A percentile compares a stretch with the other conserved stretches of the same genome.
phyloP scores from a whole-genome alignment of 2,797 vertebrate genomes.

The Spinibarbus caldwelli region DNA sequence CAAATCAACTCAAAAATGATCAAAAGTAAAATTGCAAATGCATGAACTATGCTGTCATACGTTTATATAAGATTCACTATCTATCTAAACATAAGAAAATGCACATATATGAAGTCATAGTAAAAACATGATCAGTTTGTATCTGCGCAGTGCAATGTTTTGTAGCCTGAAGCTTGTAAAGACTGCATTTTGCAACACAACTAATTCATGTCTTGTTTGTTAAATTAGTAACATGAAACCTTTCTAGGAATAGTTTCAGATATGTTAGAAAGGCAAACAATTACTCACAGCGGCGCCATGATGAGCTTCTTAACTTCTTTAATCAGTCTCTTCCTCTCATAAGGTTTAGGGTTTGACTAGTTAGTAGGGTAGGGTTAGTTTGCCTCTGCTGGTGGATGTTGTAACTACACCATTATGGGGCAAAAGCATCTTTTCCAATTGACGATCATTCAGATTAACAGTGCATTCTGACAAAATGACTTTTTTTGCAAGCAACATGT shows the following conservation, averaged over 20 bases:
- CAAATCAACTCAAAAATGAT: not conserved
- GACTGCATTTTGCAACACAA: not conserved
- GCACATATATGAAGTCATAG: not conserved
- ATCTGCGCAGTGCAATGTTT: not conserved
- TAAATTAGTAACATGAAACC: not conserved
- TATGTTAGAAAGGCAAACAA: not conserved
- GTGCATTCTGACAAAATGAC: not conserved
- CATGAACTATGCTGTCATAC: not conserved
- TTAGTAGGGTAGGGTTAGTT: not conserved
- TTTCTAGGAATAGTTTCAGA: too few species aligned
- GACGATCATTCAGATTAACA: too few species aligned
- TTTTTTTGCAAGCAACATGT: slow-evolving; percentile 1
- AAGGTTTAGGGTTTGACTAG: not conserved
- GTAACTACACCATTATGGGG: not conserved
- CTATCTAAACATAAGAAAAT: not conserved
- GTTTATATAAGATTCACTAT: not conserved
- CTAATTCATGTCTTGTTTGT: not conserved
- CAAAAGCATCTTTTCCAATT: too few species aligned
- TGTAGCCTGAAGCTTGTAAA: too few species aligned
- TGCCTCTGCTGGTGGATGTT: not conserved
- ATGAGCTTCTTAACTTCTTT: not conserved
- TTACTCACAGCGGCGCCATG: not conserved
- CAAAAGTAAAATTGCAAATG: not conserved
- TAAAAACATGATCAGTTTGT: not conserved
- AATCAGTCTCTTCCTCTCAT: not conserved